Evolutionary conservation across 2,797 vertebrate species (phyloP), one percentile per base, ranked within the genome.

Genomic region (Apogon hyalosoma): DNA sequence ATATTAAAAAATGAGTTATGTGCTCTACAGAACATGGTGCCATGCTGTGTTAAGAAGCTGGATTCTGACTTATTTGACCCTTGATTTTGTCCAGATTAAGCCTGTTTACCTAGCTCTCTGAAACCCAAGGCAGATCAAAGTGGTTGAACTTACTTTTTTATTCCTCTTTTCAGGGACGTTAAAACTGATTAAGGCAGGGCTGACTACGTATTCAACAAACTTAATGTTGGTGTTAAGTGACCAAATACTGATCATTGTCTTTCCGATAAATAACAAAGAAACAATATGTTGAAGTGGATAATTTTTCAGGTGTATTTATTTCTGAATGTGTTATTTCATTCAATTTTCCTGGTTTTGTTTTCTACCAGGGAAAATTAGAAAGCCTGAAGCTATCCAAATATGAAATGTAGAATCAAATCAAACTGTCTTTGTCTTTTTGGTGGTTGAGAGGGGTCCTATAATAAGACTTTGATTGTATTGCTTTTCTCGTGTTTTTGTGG

Each of bases 341-440:
- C 36, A 42, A 50, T 63, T 49, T 56, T 38, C 75, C 61, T 58
- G 50, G 63, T 81, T 73, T 75, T 71, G 28, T 74, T 77, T 81
- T 59, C 24, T 12, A 31, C 16, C 58, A 46, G 43, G 58, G 63
- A 71, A 80, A 83, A 68, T 67, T 66, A 52, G 15, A 87, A 65
- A 63, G 73, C 77, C 84, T 62, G 56, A 55, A 84, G 77, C 74
- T 21, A 63, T 47, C 36, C 46, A 56, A 73, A 87, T 84, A 80
- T 65, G 50, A 85, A 87, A 79, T 73, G 54, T 47, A 57, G 55
- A 89, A 83, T 86, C 67, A 76, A 78, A 82, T 85, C 57, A 76
- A 58, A 61, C 60, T 80, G 46, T 16, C 31, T 80, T 63, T 65
- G 65, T 84, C 7, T 69, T 70, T 75, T n/a, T 4, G 49, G 51